Conservation (phyloP, 2,113 vertebrate species). For the Dolichotis patagonum region DNA sequence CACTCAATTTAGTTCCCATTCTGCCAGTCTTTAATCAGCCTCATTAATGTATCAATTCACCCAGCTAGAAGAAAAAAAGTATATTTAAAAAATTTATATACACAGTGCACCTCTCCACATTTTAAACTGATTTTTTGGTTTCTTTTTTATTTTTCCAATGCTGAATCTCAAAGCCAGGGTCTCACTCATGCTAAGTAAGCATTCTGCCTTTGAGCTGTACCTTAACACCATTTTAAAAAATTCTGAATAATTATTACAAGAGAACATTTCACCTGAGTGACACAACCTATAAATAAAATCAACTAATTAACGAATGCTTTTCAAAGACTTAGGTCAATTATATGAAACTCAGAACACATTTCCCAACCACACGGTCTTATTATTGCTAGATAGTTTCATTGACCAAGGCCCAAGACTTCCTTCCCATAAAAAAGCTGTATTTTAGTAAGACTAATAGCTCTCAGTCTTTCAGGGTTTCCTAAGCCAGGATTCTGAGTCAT, state of each 20-base stretch:
- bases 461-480: not conserved
- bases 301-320: not conserved
- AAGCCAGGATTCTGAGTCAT: not conserved
- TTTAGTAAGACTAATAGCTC: not conserved
- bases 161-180: not conserved
- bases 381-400: not conserved
- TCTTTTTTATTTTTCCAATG: not conserved
- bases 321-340: slow-evolving; percentile 41
- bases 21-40: not conserved
- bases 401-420: not conserved
- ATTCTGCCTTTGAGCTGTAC: not conserved
- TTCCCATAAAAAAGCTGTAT: not conserved
- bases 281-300: not conserved
- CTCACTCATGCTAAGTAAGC: not conserved
- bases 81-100: not conserved
- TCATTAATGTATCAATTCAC: not conserved
- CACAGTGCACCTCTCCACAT: not conserved
- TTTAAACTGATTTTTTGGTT: not conserved
- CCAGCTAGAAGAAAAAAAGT: not conserved
- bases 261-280: not conserved
- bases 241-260: not conserved
- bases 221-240: not conserved
- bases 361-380: not conserved
- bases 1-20: not conserved
- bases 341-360: not conserved